Evolutionary conservation across 2,113 vertebrate species (phyloP).

Genomic region (Uropsilus gracilis): DNA sequence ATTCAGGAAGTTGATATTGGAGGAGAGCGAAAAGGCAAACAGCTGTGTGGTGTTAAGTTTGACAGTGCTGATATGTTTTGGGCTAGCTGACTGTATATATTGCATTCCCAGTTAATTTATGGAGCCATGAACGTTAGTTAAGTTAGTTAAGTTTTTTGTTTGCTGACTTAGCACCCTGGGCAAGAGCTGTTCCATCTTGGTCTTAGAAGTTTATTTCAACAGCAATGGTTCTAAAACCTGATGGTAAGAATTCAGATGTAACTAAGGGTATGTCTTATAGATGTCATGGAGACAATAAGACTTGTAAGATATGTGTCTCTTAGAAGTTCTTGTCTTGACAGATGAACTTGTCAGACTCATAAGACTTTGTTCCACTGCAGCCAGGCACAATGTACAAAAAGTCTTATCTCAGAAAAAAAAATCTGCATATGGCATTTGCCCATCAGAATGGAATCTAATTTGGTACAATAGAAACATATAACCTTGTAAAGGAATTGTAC

Average conservation of each 20-base stretch:
- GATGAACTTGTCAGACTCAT: background rate
- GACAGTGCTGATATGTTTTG: background rate
- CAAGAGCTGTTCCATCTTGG: background rate
- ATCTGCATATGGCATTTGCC: constrained; percentile 1
- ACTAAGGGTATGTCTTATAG: background rate
- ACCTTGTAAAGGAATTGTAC: background rate
- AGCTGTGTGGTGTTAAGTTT: background rate
- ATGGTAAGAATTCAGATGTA: background rate
- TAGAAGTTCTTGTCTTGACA: background rate
- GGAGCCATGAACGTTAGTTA: background rate
- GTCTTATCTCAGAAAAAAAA: background rate
- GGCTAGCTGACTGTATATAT: background rate
- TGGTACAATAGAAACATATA: background rate
- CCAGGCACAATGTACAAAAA: background rate
- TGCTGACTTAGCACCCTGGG: background rate
- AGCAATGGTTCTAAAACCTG: background rate
- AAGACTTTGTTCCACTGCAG: background rate
- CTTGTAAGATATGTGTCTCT: background rate
- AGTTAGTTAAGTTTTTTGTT: too few species aligned
- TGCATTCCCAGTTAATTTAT: background rate
- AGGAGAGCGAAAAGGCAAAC: background rate
- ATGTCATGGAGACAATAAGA: background rate
- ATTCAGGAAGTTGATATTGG: background rate
- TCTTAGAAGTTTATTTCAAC: background rate
- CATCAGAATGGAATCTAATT: background rate